These are phyloP conservation scores for Caretta caretta DNA, from an alignment of 2,113 vertebrate species.

Conservation along the genomic window DNA sequence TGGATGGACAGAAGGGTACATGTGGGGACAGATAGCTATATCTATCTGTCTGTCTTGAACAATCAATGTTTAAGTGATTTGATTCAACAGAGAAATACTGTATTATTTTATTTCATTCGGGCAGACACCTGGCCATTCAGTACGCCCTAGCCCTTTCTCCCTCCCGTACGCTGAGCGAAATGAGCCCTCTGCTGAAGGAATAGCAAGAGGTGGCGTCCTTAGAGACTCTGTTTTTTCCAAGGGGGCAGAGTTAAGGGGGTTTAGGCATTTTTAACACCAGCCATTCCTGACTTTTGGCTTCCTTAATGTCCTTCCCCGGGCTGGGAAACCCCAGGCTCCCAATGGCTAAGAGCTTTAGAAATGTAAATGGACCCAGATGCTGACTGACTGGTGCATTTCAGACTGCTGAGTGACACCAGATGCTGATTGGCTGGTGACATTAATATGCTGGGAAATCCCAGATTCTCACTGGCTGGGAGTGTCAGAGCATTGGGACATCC, in stretches of 20 bases:
- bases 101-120: background rate
- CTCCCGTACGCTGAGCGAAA: background rate
- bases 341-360: background rate
- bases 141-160: background rate
- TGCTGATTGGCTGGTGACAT: background rate
- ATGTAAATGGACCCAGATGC: background rate
- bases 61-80: background rate
- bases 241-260: background rate
- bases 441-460: background rate
- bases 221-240: background rate
- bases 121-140: background rate
- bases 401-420: accelerated
- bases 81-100: background rate
- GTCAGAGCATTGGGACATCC: background rate
- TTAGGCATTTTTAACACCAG: background rate
- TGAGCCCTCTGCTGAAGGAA: background rate
- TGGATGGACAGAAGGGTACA: background rate
- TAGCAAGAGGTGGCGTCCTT: background rate
- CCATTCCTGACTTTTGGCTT: background rate
- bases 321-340: background rate
- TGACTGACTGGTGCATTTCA: background rate
- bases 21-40: background rate
- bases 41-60: background rate
- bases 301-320: background rate
- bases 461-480: background rate